phyloP scores from a whole-genome alignment of 2,113 vertebrate genomes.

The Albula glossodonta region DNA sequence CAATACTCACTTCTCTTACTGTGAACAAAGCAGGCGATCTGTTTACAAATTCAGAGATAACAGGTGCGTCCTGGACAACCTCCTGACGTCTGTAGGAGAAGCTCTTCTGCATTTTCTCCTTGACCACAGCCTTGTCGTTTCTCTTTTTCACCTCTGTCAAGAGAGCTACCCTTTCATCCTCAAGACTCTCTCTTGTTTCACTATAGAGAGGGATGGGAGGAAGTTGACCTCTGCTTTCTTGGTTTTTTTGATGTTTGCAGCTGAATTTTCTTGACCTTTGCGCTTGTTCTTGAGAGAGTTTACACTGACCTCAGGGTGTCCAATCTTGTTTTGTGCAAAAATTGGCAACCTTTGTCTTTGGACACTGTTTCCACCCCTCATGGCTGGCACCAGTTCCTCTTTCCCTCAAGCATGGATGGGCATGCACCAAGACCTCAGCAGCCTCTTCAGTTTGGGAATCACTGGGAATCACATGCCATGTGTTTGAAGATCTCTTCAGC shows the following conservation, averaged over 20 bases:
- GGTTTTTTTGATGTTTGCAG: neutral
- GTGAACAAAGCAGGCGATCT: slow-evolving; percentile 8
- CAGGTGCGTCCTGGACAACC: neutral
- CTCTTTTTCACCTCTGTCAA: neutral
- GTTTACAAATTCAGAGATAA: neutral
- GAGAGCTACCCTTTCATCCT: neutral
- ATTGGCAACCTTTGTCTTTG: slow-evolving; percentile 45
- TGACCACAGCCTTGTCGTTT: neutral
- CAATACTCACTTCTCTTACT: neutral
- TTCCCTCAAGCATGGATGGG: slow-evolving; percentile 37
- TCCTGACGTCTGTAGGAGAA: slow-evolving; percentile 3
- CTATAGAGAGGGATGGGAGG: neutral
- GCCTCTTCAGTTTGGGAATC: slow-evolving; percentile 10
- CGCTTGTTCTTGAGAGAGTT: slow-evolving; percentile 25
- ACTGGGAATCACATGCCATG: neutral
- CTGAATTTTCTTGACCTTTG: neutral
- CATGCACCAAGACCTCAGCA: slow-evolving; percentile 17
- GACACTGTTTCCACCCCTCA: slow-evolving; percentile 42
- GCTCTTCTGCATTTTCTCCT: neutral
- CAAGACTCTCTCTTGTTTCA: neutral
- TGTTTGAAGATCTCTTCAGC: slow-evolving; percentile 24
- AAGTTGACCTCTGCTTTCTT: neutral
- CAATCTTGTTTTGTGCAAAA: slow-evolving; percentile 36
- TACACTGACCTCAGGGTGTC: slow-evolving; percentile 20
- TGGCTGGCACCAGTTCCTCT: slow-evolving; percentile 29